phyloP scores from a whole-genome alignment of 2,888 invertebrate genomes.

The Heliconius sara region DNA sequence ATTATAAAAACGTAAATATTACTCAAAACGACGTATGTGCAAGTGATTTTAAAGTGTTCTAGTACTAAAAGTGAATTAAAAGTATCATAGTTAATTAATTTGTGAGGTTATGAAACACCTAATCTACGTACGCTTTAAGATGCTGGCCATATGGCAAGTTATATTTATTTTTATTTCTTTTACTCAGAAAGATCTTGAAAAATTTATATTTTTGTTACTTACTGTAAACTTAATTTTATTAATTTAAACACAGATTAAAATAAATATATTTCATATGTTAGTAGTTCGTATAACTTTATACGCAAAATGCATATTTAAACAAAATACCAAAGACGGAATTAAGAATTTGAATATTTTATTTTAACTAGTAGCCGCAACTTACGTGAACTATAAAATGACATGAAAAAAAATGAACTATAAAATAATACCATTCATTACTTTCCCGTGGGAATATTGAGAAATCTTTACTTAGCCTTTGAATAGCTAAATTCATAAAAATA shows the following conservation, averaged over 20 bases:
- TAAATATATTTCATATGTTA: neutral
- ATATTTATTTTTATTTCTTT: neutral
- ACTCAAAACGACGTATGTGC: neutral
- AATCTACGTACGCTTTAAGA: neutral
- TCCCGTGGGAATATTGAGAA: too few relatives aligned
- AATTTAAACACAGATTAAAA: neutral
- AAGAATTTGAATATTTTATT: neutral
- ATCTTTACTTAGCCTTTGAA: too few relatives aligned
- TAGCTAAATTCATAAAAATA: too few relatives aligned
- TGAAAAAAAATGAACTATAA: too few relatives aligned
- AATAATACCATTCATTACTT: too few relatives aligned
- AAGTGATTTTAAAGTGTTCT: neutral
- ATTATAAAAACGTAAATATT: neutral
- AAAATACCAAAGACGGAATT: neutral
- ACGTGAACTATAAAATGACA: too few relatives aligned
- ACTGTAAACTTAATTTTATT: neutral
- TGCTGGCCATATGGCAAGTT: conserved; percentile 9
- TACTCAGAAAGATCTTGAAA: neutral
- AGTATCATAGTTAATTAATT: neutral
- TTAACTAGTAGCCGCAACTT: neutral
- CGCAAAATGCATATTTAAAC: neutral
- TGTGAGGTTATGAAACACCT: neutral
- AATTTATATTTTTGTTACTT: neutral
- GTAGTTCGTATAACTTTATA: neutral
- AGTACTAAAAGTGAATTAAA: neutral